phyloP scores from a whole-genome alignment of 2,113 vertebrate species.

The Toxotes jaculatrix region DNA sequence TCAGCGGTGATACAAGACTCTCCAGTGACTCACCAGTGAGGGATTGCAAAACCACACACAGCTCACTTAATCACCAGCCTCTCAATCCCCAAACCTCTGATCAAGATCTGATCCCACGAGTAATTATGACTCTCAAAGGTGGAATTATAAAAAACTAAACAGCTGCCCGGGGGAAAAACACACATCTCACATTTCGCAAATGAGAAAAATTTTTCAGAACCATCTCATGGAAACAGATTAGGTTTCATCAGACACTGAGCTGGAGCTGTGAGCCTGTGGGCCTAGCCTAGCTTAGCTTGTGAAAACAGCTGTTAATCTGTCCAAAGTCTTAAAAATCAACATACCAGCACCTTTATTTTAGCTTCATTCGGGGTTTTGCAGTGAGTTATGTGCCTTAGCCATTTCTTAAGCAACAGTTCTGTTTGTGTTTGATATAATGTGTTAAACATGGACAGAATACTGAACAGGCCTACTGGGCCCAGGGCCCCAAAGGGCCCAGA shows the following conservation, averaged over 20 bases:
- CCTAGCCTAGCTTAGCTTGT: neutral
- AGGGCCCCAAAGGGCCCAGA: neutral
- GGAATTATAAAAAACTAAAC: slow-evolving; percentile 50
- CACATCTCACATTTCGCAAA: slow-evolving; percentile 27
- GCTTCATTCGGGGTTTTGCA: neutral
- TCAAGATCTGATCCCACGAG: slow-evolving; percentile 52
- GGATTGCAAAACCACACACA: slow-evolving; percentile 68
- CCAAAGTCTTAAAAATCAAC: too few species aligned
- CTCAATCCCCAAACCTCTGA: slow-evolving; percentile 57
- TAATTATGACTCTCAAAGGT: slow-evolving; percentile 57
- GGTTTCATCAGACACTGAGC: neutral
- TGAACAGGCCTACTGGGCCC: neutral
- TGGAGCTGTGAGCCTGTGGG: neutral
- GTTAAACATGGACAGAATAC: neutral
- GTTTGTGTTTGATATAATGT: too few species aligned
- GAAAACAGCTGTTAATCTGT: too few species aligned
- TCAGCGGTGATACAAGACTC: slow-evolving; percentile 56
- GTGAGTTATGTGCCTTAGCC: too few species aligned
- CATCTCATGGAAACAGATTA: neutral
- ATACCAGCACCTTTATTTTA: too few species aligned
- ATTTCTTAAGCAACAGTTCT: too few species aligned
- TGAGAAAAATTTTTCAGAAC: neutral
- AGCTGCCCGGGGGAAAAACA: slow-evolving; percentile 8
- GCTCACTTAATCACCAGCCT: slow-evolving; percentile 61
- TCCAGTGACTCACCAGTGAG: slow-evolving; percentile 66